Conservation (phyloP, 2,888 invertebrate species). For the Drosophila infuscata region DNA sequence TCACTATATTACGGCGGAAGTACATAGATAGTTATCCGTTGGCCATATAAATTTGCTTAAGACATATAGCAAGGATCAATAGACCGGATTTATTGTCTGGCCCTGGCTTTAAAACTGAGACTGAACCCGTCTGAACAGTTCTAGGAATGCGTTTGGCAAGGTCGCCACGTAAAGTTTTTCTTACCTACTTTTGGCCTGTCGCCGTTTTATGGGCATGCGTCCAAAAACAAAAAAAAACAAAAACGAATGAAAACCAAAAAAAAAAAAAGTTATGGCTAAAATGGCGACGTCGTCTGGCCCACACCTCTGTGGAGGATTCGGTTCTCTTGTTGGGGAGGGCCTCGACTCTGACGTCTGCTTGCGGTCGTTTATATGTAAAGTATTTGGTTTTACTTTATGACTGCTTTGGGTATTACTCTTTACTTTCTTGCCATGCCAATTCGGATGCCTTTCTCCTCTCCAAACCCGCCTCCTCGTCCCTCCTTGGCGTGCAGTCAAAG, state of each 20-base stretch:
- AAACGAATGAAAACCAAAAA: slow-evolving; percentile 2
- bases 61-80: slow-evolving; percentile 80
- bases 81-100: slow-evolving; percentile 75
- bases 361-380: slow-evolving; percentile 79
- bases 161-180: slow-evolving; percentile 58
- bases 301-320: slow-evolving; percentile 25
- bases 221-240: slow-evolving; percentile 31
- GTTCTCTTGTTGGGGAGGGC: slow-evolving; percentile 22
- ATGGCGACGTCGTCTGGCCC: slow-evolving; percentile 75
- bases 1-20: slow-evolving; percentile 40
- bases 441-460: slow-evolving; percentile 31
- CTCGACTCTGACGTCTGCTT: slow-evolving; percentile 64
- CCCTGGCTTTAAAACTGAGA: slow-evolving; percentile 70
- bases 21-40: slow-evolving; percentile 68
- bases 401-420: slow-evolving; percentile 80
- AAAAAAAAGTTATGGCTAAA: slow-evolving; percentile 65
- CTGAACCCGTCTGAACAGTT: slow-evolving; percentile 24
- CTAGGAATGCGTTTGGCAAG: slow-evolving; percentile 54
- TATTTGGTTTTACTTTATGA: slow-evolving; percentile 78
- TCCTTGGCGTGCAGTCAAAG: slow-evolving; percentile 37
- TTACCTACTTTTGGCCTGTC: slow-evolving; percentile 70
- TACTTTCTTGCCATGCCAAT: slow-evolving; percentile 77
- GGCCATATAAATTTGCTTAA: slow-evolving; percentile 78
- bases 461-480: not conserved
- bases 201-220: slow-evolving; percentile 66